phyloP scores from a whole-genome alignment of 1,140 invertebrate genomes.

The Chionoecetes opilio region DNA sequence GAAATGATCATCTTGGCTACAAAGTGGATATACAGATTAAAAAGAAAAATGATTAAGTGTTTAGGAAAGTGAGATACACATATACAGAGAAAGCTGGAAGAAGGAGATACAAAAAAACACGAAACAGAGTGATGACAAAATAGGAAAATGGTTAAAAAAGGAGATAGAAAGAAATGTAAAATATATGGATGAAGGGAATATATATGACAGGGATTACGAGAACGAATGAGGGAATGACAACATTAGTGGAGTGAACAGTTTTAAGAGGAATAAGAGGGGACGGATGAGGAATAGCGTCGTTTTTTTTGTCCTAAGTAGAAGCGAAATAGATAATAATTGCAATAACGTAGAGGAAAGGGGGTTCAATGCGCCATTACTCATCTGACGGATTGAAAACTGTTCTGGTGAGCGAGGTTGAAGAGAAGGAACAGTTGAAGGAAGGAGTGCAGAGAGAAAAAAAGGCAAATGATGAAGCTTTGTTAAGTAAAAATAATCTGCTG shows the following conservation, averaged over 20 bases:
- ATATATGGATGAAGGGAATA: slow-evolving; percentile 46
- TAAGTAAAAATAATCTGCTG: background rate
- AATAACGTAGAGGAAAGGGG: slow-evolving; percentile 46
- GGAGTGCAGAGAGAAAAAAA: slow-evolving; percentile 33
- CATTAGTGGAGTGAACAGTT: slow-evolving; percentile 45
- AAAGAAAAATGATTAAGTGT: background rate
- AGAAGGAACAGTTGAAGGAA: background rate
- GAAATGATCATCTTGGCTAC: background rate
- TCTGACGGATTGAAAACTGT: slow-evolving; percentile 42
- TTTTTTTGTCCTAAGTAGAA: slow-evolving; percentile 31
- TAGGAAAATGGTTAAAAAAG: background rate
- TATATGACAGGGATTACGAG: slow-evolving; percentile 41
- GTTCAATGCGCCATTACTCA: background rate
- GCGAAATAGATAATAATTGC: slow-evolving; percentile 59
- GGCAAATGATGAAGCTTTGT: too few species aligned
- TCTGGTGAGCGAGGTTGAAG: slow-evolving; percentile 13
- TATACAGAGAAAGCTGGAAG: background rate
- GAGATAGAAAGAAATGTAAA: slow-evolving; percentile 35
- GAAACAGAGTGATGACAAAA: background rate
- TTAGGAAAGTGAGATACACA: background rate
- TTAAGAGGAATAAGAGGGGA: slow-evolving; percentile 52
- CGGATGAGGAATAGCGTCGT: background rate
- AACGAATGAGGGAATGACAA: slow-evolving; percentile 58
- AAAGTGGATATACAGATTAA: background rate
- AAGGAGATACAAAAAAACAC: slow-evolving; percentile 11